phyloP scores from a whole-genome alignment of 2,888 invertebrate genomes.

The Allophyes oxyacanthae region DNA sequence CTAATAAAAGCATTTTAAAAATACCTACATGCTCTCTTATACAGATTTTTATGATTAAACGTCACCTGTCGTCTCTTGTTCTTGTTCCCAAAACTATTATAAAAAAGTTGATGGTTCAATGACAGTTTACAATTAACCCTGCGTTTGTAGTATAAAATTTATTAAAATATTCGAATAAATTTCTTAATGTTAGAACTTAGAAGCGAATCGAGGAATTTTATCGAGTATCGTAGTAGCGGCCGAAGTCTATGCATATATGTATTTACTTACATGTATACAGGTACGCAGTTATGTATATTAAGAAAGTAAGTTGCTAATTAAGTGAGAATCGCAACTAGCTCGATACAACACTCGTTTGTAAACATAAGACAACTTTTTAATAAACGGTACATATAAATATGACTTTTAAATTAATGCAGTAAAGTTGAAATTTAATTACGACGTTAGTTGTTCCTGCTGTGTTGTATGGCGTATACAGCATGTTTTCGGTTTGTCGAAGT shows the following conservation, averaged over 20 bases:
- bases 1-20: too few species aligned
- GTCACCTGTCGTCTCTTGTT: too few species aligned
- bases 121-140: too few species aligned
- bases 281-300: conserved; percentile 49
- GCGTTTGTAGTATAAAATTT: too few species aligned
- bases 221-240: conserved; percentile 11
- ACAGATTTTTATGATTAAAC: too few species aligned
- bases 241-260: conserved; percentile 28
- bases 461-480: conserved; percentile 13
- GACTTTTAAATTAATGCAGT: conserved; percentile 42
- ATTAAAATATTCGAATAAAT: too few species aligned
- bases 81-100: too few species aligned
- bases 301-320: conserved; percentile 56
- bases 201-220: conserved; percentile 10
- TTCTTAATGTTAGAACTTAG: too few species aligned
- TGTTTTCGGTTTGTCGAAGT: conserved; percentile 27
- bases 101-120: too few species aligned
- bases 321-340: conserved; percentile 46
- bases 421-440: conserved; percentile 52
- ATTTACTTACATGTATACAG: conserved; percentile 23
- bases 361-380: conserved; percentile 44
- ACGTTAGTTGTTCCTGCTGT: conserved; percentile 29
- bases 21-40: too few species aligned
- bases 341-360: conserved; percentile 41
- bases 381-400: conserved; percentile 36